A percentile compares a stretch with the other conserved stretches of the same genome.
Conservation (phyloP, 2,888 invertebrate species). For the Acanthosepion pharaonis region DNA sequence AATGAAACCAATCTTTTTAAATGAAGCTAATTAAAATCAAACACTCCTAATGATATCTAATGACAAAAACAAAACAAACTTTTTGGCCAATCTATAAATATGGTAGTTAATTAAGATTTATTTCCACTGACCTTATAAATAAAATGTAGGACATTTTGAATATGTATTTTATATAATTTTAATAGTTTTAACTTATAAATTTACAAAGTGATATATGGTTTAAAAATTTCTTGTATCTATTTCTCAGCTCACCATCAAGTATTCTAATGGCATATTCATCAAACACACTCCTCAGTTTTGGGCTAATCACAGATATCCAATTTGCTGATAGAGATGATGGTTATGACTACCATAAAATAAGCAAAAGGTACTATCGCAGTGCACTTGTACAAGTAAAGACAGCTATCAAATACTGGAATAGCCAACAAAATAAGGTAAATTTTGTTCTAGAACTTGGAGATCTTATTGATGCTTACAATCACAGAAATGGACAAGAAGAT, state of each 20-base stretch:
- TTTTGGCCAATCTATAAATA: no score
- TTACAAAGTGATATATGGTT: not conserved
- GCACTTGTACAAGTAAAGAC: conserved; percentile 66
- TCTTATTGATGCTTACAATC: conserved; percentile 73
- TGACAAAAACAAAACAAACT: no score
- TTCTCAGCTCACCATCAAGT: not conserved
- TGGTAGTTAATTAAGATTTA: not conserved
- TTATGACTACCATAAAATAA: conserved; percentile 67
- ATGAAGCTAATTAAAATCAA: no score
- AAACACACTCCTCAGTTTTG: conserved; percentile 64
- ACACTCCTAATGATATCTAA: no score
- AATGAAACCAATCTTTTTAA: no score
- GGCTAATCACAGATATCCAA: conserved; percentile 74
- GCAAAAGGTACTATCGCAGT: conserved; percentile 71
- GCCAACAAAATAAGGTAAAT: conserved; percentile 52
- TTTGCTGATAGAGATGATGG: conserved; percentile 74
- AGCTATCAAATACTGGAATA: conserved; percentile 70
- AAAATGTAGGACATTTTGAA: not conserved
- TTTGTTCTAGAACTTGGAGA: conserved; percentile 75
- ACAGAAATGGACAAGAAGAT: conserved; percentile 57
- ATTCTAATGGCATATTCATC: not conserved
- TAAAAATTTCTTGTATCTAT: not conserved
- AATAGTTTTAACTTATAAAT: not conserved
- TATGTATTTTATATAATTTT: not conserved
- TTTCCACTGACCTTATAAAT: not conserved